Evolutionary conservation across 1,140 invertebrate genomes (phyloP).

Genomic region (Drosophila albomicans): DNA sequence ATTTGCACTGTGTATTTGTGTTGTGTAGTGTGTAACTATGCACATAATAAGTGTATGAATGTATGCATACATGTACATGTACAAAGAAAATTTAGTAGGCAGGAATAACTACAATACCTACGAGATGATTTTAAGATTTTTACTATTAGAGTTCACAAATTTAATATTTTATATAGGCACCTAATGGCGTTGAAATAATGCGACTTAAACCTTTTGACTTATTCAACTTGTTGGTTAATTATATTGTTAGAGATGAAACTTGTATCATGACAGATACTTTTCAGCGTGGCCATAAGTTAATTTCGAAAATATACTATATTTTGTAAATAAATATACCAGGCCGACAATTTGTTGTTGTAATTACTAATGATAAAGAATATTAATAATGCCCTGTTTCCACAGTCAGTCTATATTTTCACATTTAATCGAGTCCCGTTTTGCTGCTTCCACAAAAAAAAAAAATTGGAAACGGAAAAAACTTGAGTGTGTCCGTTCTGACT

Average conservation of each 20-base stretch:
- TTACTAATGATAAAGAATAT: too few species aligned
- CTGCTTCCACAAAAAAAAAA: too few species aligned
- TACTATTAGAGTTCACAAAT: constrained; percentile 15
- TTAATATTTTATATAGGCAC: constrained; percentile 23
- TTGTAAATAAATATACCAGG: too few species aligned
- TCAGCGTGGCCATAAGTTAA: too few species aligned
- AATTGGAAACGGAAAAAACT: too few species aligned
- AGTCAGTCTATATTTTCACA: too few species aligned
- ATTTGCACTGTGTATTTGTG: constrained; percentile 21
- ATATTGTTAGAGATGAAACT: constrained; percentile 22
- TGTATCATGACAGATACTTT: neutral
- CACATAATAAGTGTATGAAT: constrained; percentile 9
- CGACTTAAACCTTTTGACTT: constrained; percentile 26
- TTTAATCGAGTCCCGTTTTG: too few species aligned
- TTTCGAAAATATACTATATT: too few species aligned
- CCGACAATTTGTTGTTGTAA: too few species aligned
- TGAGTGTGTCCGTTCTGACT: too few species aligned
- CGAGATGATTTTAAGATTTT: constrained; percentile 12
- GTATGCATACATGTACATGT: neutral
- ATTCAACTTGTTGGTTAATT: constrained; percentile 37
- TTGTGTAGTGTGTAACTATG: constrained; percentile 8
- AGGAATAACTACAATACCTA: constrained; percentile 18
- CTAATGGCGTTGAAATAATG: constrained; percentile 31
- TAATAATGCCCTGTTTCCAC: too few species aligned
- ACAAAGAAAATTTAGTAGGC: neutral